A percentile compares a stretch with the other conserved stretches of the same genome.
Evolutionary conservation across 2,797 vertebrate species (phyloP).

Genomic region (Helarctos malayanus): DNA sequence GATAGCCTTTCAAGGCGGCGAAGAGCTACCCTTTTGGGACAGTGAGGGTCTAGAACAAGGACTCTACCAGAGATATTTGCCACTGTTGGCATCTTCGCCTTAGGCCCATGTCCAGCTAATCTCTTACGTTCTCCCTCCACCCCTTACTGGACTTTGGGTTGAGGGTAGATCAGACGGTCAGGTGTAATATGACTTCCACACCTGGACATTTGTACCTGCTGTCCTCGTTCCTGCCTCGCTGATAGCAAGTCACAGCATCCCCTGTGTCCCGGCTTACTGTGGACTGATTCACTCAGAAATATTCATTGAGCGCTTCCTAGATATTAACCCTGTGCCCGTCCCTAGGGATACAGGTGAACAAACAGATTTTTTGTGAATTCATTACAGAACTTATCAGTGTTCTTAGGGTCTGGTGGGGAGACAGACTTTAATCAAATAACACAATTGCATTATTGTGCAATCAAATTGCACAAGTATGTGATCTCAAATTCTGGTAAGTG

Average conservation of each 20-base stretch:
- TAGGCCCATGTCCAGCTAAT: background rate
- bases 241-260: background rate
- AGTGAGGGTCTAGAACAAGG: fast-evolving
- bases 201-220: background rate
- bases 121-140: background rate
- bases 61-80: background rate
- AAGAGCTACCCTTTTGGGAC: background rate
- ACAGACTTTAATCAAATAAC: background rate
- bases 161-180: too few relatives aligned
- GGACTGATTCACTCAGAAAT: background rate
- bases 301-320: background rate
- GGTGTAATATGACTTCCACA: fast-evolving
- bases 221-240: background rate
- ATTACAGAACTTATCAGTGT: background rate
- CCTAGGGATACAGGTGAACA: background rate
- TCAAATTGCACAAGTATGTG: background rate
- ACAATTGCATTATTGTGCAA: background rate
- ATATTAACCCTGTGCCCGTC: fast-evolving
- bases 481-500: background rate
- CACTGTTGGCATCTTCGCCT: background rate
- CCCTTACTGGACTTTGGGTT: background rate
- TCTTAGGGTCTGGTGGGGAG: background rate
- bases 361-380: background rate
- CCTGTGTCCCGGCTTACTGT: too few relatives aligned
- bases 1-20: fast-evolving